Percentiles rank a stretch among this genome's conserved stretches.
These are phyloP conservation scores for Poecilia gillii DNA, from an alignment of 2,797 vertebrate species.

Conservation along the genomic window DNA sequence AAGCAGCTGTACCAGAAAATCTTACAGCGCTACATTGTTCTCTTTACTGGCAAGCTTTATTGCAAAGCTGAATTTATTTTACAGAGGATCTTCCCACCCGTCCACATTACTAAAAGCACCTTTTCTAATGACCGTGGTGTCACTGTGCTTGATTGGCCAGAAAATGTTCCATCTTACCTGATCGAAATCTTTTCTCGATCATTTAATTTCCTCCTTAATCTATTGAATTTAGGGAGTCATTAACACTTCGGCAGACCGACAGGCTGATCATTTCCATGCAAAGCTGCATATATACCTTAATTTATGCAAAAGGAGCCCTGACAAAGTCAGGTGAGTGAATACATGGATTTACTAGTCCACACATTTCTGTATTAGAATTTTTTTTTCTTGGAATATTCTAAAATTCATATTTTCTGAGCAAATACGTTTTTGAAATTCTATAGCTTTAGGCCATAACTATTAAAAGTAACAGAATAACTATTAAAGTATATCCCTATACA, in stretches of 20 bases:
- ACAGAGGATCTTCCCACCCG: not conserved
- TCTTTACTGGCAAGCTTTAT: not conserved
- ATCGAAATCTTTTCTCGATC: not conserved
- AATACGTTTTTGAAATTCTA: not conserved
- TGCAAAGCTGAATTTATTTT: not conserved
- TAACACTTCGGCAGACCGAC: not conserved
- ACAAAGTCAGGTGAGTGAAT: not conserved
- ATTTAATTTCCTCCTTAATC: not conserved
- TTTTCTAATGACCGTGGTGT: not conserved
- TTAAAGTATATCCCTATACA: not conserved
- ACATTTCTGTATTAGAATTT: too few species aligned
- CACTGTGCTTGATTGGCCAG: not conserved
- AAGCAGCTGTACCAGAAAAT: not conserved
- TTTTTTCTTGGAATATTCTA: not conserved
- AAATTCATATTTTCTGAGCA: not conserved
- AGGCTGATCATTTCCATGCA: not conserved
- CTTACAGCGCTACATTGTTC: not conserved
- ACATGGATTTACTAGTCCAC: too few species aligned
- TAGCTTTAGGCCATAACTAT: not conserved
- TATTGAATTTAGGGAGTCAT: not conserved
- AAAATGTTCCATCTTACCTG: not conserved
- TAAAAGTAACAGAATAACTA: not conserved
- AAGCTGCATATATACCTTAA: not conserved
- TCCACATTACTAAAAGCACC: not conserved
- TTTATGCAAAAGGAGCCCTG: not conserved